Conservation (phyloP, 1,140 invertebrate genomes). For the Drosophila parvula region DNA sequence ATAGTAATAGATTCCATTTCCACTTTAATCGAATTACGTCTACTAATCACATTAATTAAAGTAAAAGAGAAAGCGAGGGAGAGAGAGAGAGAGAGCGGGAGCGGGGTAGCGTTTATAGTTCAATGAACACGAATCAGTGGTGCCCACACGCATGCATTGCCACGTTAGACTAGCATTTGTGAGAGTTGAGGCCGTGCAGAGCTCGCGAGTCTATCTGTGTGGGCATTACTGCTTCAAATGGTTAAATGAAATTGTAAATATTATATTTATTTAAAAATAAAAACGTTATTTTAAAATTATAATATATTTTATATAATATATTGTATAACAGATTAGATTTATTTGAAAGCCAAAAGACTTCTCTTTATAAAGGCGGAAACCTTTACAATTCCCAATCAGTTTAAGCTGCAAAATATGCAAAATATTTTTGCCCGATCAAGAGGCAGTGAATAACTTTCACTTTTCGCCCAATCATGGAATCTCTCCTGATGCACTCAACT, state of each 20-base stretch:
- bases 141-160: no score
- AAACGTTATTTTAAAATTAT: no score
- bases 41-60: constrained; percentile 1
- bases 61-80: background rate
- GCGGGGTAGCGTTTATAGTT: background rate
- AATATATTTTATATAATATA: background rate
- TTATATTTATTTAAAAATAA: no score
- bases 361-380: background rate
- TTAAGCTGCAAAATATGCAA: background rate
- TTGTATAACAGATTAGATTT: background rate
- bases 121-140: no score
- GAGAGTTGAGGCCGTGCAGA: no score
- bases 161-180: no score
- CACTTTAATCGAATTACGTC: background rate
- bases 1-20: constrained; percentile 8
- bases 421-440: constrained; percentile 6
- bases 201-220: no score
- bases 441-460: constrained; percentile 15
- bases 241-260: no score
- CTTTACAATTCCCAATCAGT: constrained; percentile 13
- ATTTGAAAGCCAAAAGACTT: background rate
- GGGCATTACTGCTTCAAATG: no score
- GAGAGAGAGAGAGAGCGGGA: no score
- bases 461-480: constrained; percentile 16
- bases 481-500: constrained; percentile 26